A percentile compares a stretch with the other conserved stretches of the same genome.
Evolutionary conservation across 2,888 invertebrate genomes (phyloP).

Genomic region (Drosophila lacicola): DNA sequence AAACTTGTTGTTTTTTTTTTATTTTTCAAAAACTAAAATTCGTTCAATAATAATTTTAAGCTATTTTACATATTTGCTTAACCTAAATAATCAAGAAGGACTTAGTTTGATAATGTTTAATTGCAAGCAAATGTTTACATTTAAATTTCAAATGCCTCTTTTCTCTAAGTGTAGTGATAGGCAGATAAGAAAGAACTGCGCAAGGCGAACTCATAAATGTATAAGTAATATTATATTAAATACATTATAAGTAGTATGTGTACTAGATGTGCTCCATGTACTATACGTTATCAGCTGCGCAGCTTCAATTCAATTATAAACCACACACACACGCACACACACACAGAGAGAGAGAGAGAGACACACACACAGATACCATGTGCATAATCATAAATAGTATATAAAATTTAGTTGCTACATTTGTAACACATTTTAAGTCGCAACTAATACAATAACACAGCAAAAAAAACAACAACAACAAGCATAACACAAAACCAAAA

Average conservation of each 20-base stretch:
- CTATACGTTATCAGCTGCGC: constrained; percentile 37
- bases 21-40: too few relatives aligned
- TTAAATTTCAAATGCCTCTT: not conserved
- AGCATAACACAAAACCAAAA: constrained; percentile 31
- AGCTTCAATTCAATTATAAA: constrained; percentile 47
- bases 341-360: not conserved
- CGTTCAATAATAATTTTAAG: too few relatives aligned
- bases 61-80: too few relatives aligned
- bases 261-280: constrained; percentile 10
- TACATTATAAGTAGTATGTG: constrained; percentile 5
- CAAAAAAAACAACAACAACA: constrained; percentile 14
- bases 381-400: constrained; percentile 10
- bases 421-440: constrained; percentile 49
- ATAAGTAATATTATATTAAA: not conserved
- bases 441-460: constrained; percentile 28
- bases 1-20: too few relatives aligned
- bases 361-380: not conserved
- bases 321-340: constrained; percentile 16
- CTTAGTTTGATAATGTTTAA: too few relatives aligned
- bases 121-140: not conserved
- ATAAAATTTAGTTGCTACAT: constrained; percentile 36
- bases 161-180: not conserved
- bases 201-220: not conserved
- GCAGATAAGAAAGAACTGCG: constrained; percentile 1
- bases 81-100: too few relatives aligned